Evolutionary conservation across 2,888 invertebrate genomes (phyloP).

Genomic region (Cyaniris semiargus): DNA sequence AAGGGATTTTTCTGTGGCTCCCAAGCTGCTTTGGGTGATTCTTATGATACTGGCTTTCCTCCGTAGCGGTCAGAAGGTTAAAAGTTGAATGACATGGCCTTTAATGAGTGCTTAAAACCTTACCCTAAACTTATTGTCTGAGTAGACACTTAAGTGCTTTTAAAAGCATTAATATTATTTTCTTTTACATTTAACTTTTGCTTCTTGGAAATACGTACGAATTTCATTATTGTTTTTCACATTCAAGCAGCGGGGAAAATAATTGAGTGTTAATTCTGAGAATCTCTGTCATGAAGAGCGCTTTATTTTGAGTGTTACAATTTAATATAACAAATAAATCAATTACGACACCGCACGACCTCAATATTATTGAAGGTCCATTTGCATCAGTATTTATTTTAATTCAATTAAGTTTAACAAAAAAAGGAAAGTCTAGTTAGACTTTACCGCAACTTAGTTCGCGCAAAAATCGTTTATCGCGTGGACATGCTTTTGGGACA

Average conservation of each 20-base stretch:
- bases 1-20: neutral
- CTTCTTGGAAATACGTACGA: neutral
- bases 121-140: neutral
- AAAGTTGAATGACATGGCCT: neutral
- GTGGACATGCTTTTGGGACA: no score
- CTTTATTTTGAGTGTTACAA: neutral
- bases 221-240: neutral
- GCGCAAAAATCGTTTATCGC: no score
- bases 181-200: neutral
- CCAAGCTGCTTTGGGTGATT: neutral
- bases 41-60: neutral
- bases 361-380: no score
- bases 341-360: no score
- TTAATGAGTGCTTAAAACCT: neutral
- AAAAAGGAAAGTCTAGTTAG: no score
- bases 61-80: neutral
- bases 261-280: neutral
- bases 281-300: neutral
- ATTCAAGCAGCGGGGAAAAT: neutral
- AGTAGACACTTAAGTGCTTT: neutral
- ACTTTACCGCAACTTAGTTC: no score
- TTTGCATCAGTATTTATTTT: no score
- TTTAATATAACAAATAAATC: no score
- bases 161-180: neutral
- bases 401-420: no score